Percentiles rank a stretch among this genome's conserved stretches.
These are phyloP conservation scores for Spongia lamella DNA, from an alignment of 37 sponge, comb jelly and placozoan genomes.

Conservation along the genomic window DNA sequence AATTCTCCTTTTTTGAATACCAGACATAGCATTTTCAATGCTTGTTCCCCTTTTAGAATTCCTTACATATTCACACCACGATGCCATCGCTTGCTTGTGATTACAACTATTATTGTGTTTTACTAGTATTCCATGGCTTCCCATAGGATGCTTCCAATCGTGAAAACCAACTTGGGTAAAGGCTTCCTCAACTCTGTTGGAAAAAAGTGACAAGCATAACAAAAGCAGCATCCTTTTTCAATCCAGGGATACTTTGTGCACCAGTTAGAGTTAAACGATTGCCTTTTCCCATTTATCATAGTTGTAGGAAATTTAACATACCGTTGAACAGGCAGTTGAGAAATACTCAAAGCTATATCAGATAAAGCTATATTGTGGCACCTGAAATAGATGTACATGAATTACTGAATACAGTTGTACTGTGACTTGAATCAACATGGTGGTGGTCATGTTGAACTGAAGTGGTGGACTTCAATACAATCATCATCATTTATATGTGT, in stretches of 20 bases:
- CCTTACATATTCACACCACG: slow-evolving; percentile 38
- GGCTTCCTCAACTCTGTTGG: background rate
- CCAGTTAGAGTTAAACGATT: slow-evolving; percentile 5
- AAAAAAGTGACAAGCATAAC: slow-evolving; percentile 54
- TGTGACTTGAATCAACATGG: no score
- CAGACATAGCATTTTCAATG: slow-evolving; percentile 16
- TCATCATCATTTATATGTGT: no score
- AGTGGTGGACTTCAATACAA: no score
- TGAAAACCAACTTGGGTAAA: slow-evolving; percentile 47
- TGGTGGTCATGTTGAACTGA: no score
- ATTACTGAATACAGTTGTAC: no score
- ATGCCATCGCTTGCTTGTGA: slow-evolving; percentile 33
- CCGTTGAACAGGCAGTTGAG: slow-evolving; percentile 11
- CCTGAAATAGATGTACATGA: no score
- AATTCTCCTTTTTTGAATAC: slow-evolving; percentile 31
- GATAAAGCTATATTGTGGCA: no score
- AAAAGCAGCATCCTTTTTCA: slow-evolving; percentile 58
- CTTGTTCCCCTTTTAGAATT: slow-evolving; percentile 24
- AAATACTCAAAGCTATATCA: slow-evolving; percentile 2
- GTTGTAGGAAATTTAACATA: slow-evolving; percentile 9
- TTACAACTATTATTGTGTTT: slow-evolving; percentile 35
- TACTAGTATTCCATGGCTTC: slow-evolving; percentile 38
- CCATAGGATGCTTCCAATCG: slow-evolving; percentile 68
- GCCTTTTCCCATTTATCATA: slow-evolving; percentile 1
- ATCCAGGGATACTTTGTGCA: background rate